A percentile compares a stretch with the other conserved stretches of the same genome.
These are phyloP conservation scores for Chondrilla cf. caribensis DNA, from an alignment of 37 sponge, comb jelly and placozoan species.

Conservation along the genomic window DNA sequence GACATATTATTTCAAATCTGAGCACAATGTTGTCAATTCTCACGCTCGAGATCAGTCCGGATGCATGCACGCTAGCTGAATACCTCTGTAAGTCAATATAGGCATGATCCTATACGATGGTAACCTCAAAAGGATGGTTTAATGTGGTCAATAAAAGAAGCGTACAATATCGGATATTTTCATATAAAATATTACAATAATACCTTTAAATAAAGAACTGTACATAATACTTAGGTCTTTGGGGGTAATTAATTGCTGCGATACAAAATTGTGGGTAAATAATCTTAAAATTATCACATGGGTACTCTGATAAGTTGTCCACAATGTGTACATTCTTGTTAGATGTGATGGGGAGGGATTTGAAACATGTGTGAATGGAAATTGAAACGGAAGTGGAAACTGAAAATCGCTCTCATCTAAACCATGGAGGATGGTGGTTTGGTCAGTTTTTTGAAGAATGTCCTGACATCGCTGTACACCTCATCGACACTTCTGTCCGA, in stretches of 20 bases:
- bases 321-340: no score
- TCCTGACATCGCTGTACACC: conserved; percentile 43
- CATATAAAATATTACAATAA: no score
- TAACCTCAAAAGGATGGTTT: conserved; percentile 45
- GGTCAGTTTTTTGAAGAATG: conserved; percentile 24
- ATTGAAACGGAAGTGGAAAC: no score
- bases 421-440: conserved; percentile 8
- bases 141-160: background rate
- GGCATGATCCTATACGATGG: conserved; percentile 70
- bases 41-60: conserved; percentile 46
- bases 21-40: conserved; percentile 76
- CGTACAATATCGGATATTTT: background rate
- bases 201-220: no score
- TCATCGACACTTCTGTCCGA: conserved; percentile 39
- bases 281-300: no score
- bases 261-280: no score
- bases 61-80: conserved; percentile 2
- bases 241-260: no score
- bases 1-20: conserved; percentile 45
- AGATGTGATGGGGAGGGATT: no score
- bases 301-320: no score
- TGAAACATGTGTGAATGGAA: no score
- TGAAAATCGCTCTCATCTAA: background rate
- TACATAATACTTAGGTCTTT: no score
- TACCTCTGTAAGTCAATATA: conserved; percentile 40